A percentile compares a stretch with the other conserved stretches of the same genome.
These are phyloP conservation scores for Rhopalosiphum maidis DNA, from an alignment of 1,140 invertebrate genomes.

Conservation along the genomic window DNA sequence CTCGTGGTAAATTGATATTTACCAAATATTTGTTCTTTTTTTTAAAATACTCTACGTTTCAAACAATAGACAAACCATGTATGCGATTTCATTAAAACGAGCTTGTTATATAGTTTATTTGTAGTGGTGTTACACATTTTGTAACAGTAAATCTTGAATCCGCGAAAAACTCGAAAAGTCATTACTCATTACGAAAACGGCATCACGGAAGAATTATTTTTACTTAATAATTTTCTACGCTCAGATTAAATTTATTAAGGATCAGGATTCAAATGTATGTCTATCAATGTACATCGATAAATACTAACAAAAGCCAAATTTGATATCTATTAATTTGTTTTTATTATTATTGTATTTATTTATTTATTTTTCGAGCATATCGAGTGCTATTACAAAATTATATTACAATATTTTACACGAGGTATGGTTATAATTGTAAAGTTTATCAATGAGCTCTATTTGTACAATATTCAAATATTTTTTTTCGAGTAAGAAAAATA, in stretches of 20 bases:
- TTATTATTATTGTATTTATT: neutral
- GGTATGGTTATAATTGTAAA: neutral
- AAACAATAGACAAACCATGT: neutral
- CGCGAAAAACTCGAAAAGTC: neutral
- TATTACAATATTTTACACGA: no score
- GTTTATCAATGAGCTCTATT: neutral
- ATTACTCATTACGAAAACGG: neutral
- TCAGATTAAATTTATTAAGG: neutral
- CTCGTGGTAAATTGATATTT: neutral
- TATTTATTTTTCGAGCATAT: no score
- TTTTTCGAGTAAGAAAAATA: neutral
- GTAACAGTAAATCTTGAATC: conserved; percentile 2
- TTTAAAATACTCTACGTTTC: neutral
- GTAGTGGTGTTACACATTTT: neutral
- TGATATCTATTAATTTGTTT: neutral
- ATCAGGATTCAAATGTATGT: no score
- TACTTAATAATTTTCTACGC: neutral
- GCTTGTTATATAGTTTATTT: neutral
- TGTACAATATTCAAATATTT: neutral
- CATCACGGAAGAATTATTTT: neutral
- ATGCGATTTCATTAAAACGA: neutral
- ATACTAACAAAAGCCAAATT: neutral
- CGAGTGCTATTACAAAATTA: no score
- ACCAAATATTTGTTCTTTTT: neutral
- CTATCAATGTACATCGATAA: neutral